These are phyloP conservation scores for Clarias platycephalus DNA, from an alignment of 2,797 vertebrate species.

Conservation along the genomic window DNA sequence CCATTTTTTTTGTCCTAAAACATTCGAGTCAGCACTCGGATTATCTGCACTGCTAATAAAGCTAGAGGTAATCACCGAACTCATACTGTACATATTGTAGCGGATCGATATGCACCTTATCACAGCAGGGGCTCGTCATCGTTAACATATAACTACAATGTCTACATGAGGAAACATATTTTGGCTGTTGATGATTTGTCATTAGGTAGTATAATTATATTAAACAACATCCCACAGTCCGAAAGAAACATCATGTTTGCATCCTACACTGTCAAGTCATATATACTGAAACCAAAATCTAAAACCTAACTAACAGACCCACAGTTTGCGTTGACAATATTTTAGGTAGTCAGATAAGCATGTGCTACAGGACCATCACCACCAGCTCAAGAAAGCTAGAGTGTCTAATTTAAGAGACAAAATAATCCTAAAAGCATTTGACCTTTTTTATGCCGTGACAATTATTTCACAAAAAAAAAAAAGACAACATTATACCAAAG, in stretches of 20 bases:
- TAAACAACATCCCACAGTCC: constrained; percentile 39
- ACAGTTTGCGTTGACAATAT: constrained; percentile 48
- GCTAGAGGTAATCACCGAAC: constrained; percentile 5
- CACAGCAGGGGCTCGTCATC: constrained; percentile 8
- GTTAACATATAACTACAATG: constrained; percentile 9
- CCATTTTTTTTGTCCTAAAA: not conserved
- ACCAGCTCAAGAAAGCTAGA: constrained; percentile 50
- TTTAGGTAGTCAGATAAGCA: constrained; percentile 58
- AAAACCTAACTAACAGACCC: constrained; percentile 44
- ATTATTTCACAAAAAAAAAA: constrained; percentile 42
- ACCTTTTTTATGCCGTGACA: constrained; percentile 44
- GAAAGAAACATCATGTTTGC: constrained; percentile 32
- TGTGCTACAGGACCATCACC: constrained; percentile 57
- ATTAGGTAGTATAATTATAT: constrained; percentile 55
- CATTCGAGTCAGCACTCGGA: not conserved
- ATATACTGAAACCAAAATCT: constrained; percentile 47
- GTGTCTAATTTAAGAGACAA: constrained; percentile 37
- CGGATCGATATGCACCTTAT: constrained; percentile 1
- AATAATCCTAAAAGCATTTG: constrained; percentile 22
- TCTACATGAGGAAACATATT: constrained; percentile 37
- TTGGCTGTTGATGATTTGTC: constrained; percentile 43
- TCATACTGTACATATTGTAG: not conserved
- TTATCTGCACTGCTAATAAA: constrained; percentile 25
- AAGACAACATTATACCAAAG: constrained; percentile 60
- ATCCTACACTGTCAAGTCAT: constrained; percentile 36